These are phyloP conservation scores for Nebria ingens DNA, from an alignment of 1,140 invertebrate species.

Conservation along the genomic window DNA sequence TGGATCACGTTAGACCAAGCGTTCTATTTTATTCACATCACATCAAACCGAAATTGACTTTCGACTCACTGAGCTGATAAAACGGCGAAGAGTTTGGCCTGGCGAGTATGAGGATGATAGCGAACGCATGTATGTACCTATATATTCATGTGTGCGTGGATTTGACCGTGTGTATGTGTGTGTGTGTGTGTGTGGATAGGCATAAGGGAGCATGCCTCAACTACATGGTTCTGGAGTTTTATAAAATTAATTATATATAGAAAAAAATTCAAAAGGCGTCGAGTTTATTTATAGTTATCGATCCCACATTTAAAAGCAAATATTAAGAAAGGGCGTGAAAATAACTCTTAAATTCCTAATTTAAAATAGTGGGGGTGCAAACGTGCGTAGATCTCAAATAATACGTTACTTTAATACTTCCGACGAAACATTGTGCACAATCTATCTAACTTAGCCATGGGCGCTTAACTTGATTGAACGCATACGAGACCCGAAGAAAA, in stretches of 20 bases:
- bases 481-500: neutral
- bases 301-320: too few species aligned
- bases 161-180: too few species aligned
- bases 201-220: too few species aligned
- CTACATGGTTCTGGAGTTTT: neutral
- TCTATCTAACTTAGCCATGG: neutral
- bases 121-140: neutral
- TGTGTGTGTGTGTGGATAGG: too few species aligned
- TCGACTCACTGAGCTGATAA: constrained; percentile 27
- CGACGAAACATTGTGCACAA: neutral
- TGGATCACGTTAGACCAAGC: constrained; percentile 22
- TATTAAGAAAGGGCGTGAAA: too few species aligned
- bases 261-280: too few species aligned
- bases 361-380: too few species aligned
- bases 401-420: too few species aligned
- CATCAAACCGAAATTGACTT: constrained; percentile 29
- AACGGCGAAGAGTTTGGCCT: constrained; percentile 15
- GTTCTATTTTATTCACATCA: constrained; percentile 29
- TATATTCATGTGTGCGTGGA: neutral
- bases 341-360: too few species aligned
- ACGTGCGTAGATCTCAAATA: too few species aligned
- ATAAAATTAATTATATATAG: neutral
- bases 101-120: neutral
- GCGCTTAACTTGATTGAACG: neutral
- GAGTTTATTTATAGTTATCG: too few species aligned